phyloP scores from a whole-genome alignment of 2,888 invertebrate genomes.

The Dinocampus coccinellae region DNA sequence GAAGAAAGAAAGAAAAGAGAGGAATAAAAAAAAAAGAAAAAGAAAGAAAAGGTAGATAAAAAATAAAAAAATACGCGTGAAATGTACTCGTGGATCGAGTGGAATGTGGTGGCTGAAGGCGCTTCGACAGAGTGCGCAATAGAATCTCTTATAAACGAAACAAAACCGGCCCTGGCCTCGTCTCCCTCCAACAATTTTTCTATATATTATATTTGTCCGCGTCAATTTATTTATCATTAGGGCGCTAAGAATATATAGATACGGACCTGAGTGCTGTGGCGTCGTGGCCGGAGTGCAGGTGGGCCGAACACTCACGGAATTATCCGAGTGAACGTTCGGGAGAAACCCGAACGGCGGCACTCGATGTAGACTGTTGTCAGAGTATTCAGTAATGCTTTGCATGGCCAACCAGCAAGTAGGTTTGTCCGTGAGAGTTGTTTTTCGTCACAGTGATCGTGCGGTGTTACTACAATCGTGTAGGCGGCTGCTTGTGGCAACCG shows the following conservation, averaged over 20 bases:
- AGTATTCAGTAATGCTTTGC: slow-evolving; percentile 69
- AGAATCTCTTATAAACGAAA: slow-evolving; percentile 23
- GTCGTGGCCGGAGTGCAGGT: slow-evolving; percentile 71
- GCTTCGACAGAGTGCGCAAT: slow-evolving; percentile 24
- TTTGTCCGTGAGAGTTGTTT: slow-evolving; percentile 58
- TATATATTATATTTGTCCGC: background rate
- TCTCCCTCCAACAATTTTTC: slow-evolving; percentile 41
- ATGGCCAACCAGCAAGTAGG: slow-evolving; percentile 62
- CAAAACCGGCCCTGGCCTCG: slow-evolving; percentile 44
- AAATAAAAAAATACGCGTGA: slow-evolving; percentile 6
- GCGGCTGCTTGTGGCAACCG: slow-evolving; percentile 41
- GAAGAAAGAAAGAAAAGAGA: no score
- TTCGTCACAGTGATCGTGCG: slow-evolving; percentile 60
- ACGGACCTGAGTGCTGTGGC: slow-evolving; percentile 48
- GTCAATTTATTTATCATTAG: slow-evolving; percentile 5
- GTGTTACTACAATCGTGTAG: slow-evolving; percentile 33
- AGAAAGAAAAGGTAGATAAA: background rate
- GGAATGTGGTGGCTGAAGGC: slow-evolving; percentile 22
- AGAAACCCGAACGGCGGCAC: slow-evolving; percentile 61
- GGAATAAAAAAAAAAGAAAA: background rate
- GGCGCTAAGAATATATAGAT: background rate
- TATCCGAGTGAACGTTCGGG: slow-evolving; percentile 61
- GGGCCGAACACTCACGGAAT: slow-evolving; percentile 69
- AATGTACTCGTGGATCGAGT: slow-evolving; percentile 19
- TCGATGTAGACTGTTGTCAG: slow-evolving; percentile 65